phyloP scores from a whole-genome alignment of 2,797 vertebrate species.

The Holocentrus rufus region DNA sequence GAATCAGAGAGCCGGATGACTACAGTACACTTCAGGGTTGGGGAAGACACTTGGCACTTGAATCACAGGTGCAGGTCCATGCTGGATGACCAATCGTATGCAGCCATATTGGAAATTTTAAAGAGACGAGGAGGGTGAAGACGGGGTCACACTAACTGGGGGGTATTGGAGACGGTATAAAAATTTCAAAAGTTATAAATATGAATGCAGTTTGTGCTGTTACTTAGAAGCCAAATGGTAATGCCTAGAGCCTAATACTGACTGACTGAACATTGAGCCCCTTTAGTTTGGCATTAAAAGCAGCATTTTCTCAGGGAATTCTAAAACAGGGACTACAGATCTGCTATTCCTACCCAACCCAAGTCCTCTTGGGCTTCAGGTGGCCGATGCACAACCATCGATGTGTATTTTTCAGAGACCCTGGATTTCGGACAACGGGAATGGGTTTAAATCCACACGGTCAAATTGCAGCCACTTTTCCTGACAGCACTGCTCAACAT shows the following conservation, averaged over 20 bases:
- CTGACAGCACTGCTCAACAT: conserved; percentile 5
- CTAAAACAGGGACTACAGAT: not conserved
- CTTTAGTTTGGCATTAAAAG: conserved; percentile 44
- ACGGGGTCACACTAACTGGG: conserved; percentile 35
- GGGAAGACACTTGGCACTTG: conserved; percentile 82
- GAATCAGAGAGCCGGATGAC: conserved; percentile 57
- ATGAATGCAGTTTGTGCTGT: conserved; percentile 55
- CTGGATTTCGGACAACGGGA: conserved; percentile 16
- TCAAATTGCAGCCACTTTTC: conserved; percentile 60
- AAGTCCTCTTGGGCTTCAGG: not conserved
- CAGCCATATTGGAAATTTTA: conserved; percentile 59
- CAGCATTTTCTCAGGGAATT: conserved; percentile 35
- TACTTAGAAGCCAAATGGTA: conserved; percentile 24
- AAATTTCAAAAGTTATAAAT: conserved; percentile 52
- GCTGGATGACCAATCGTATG: conserved; percentile 72
- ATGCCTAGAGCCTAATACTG: conserved; percentile 43
- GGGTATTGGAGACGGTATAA: conserved; percentile 40
- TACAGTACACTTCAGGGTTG: conserved; percentile 74
- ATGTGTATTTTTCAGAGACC: not conserved
- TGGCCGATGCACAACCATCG: conserved; percentile 1
- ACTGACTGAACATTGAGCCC: conserved; percentile 29
- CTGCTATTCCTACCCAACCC: not conserved
- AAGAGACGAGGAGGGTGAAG: conserved; percentile 10
- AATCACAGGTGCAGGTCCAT: conserved; percentile 76
- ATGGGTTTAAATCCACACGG: conserved; percentile 16